phyloP scores from a whole-genome alignment of 2,797 vertebrate genomes.

The Microcaecilia unicolor region DNA sequence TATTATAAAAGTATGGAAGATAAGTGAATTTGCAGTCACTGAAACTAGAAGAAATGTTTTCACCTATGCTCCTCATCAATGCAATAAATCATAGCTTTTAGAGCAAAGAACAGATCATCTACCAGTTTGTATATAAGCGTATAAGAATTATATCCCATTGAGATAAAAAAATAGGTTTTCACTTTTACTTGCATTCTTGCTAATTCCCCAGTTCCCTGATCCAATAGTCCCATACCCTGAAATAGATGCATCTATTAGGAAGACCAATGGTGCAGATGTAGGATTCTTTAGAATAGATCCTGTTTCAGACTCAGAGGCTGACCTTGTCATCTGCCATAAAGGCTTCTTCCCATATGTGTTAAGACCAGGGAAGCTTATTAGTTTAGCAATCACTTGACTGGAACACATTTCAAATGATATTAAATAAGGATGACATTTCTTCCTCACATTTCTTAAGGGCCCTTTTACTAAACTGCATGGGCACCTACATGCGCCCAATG shows the following conservation, averaged over 20 bases:
- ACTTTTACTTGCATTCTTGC: constrained; percentile 8
- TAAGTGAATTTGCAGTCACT: constrained; percentile 40
- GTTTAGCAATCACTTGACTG: neutral
- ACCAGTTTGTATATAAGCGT: constrained; percentile 7
- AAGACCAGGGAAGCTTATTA: neutral
- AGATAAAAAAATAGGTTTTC: neutral
- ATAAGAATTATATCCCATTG: constrained; percentile 11
- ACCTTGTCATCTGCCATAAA: neutral
- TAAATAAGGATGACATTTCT: neutral
- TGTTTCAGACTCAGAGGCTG: constrained; percentile 8
- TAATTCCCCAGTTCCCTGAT: neutral
- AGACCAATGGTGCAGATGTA: neutral
- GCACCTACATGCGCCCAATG: no score
- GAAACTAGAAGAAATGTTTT: constrained; percentile 36
- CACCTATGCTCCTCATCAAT: constrained; percentile 22
- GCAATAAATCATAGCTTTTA: constrained; percentile 40
- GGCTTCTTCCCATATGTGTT: neutral
- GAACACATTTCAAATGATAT: neutral
- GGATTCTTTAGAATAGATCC: neutral
- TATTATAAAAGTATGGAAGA: constrained; percentile 26
- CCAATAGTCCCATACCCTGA: neutral
- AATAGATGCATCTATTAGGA: constrained; percentile 6
- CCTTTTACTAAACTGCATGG: no score
- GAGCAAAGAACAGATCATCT: constrained; percentile 12
- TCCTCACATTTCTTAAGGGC: no score